Percentiles rank a stretch among this genome's conserved stretches.
These are phyloP conservation scores for Hoplostethus atlanticus DNA, from an alignment of 2,797 vertebrate genomes.

Conservation along the genomic window DNA sequence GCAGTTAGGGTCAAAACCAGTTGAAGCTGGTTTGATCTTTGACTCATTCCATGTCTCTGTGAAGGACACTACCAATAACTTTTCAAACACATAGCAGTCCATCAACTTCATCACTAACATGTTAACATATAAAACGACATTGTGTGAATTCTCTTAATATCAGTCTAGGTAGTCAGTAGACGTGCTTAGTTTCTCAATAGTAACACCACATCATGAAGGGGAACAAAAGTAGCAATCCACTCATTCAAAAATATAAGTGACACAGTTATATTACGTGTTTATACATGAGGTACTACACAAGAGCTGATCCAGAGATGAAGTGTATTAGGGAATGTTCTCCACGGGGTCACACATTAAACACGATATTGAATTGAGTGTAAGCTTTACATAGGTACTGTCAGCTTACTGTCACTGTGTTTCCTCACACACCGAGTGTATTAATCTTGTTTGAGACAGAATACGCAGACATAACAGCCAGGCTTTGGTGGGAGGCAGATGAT, in stretches of 20 bases:
- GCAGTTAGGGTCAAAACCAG: constrained; percentile 8
- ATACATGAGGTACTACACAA: constrained; percentile 8
- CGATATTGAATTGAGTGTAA: constrained; percentile 62
- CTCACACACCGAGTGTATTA: constrained; percentile 71
- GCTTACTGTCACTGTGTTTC: constrained; percentile 80
- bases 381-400: constrained; percentile 77
- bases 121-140: too few relatives aligned
- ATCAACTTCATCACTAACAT: too few relatives aligned
- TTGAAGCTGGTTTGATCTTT: constrained; percentile 38
- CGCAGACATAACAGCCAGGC: constrained; percentile 71
- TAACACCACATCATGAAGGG: neutral
- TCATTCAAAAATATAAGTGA: neutral
- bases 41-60: constrained; percentile 1
- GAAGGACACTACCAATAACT: constrained; percentile 40
- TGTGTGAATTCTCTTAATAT: too few relatives aligned
- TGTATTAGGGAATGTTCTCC: constrained; percentile 53
- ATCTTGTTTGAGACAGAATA: constrained; percentile 81
- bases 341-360: constrained; percentile 70
- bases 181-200: too few relatives aligned
- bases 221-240: neutral
- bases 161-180: too few relatives aligned
- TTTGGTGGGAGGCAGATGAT: constrained; percentile 79
- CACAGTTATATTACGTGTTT: neutral
- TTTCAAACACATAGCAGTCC: neutral
- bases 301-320: constrained; percentile 32